phyloP scores from a whole-genome alignment of 2,888 invertebrate genomes.

The Mylabris sibirica region DNA sequence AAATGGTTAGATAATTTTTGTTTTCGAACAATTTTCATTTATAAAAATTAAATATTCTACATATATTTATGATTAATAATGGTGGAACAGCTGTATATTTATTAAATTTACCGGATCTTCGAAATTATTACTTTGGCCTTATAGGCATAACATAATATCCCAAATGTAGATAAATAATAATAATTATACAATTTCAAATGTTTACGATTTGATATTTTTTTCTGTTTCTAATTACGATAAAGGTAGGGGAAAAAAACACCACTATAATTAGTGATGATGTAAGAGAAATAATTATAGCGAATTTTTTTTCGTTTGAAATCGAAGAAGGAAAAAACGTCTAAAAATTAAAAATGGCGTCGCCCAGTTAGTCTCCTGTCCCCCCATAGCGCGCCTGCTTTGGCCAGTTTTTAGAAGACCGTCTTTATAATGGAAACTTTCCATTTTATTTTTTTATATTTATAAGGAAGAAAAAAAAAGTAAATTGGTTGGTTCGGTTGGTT shows the following conservation, averaged over 20 bases:
- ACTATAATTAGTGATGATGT: not conserved
- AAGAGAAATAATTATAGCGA: not conserved
- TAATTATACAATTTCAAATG: not conserved
- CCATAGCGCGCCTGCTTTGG: not conserved
- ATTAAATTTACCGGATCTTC: not conserved
- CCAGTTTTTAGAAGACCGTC: not conserved
- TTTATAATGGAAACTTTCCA: slow-evolving; percentile 8
- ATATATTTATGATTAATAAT: not conserved
- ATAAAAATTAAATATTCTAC: not conserved
- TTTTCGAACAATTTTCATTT: not conserved
- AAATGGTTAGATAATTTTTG: not conserved
- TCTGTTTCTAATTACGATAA: not conserved
- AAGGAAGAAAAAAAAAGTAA: not conserved
- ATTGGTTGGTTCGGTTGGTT: slow-evolving; percentile 2
- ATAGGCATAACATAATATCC: not conserved
- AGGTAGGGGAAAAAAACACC: not conserved
- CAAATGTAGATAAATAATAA: not conserved
- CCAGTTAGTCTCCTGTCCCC: not conserved
- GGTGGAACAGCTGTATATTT: not conserved
- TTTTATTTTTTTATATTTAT: not conserved
- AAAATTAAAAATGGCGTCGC: slow-evolving; percentile 7
- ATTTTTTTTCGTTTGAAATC: not conserved
- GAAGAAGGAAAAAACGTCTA: not conserved
- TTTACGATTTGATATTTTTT: not conserved
- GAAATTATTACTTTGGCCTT: not conserved